Percentiles rank a stretch among this genome's conserved stretches.
Evolutionary conservation across 2,113 vertebrate genomes (phyloP).

Genomic region (Lonchura striata): DNA sequence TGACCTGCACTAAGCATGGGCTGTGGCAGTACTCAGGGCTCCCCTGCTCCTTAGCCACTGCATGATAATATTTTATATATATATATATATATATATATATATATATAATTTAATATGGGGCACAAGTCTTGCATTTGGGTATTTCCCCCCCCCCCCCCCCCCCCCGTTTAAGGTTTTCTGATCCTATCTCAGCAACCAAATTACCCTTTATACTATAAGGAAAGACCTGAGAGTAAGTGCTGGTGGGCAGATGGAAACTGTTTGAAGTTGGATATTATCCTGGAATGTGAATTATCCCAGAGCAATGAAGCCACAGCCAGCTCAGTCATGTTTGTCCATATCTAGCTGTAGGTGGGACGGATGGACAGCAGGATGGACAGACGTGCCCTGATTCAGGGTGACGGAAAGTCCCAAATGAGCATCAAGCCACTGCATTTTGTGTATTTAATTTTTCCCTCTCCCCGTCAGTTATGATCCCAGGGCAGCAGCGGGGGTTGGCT

Average conservation of each 20-base stretch:
- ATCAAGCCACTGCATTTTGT: not conserved
- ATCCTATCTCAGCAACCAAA: not conserved
- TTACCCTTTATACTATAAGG: not conserved
- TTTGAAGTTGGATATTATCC: not conserved
- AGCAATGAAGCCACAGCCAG: not conserved
- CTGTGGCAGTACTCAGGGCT: not conserved
- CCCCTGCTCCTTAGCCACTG: not conserved
- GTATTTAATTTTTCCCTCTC: not conserved
- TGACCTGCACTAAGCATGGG: not conserved
- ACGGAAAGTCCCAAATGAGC: not conserved
- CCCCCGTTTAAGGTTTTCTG: fast-evolving
- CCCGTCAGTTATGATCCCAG: not conserved
- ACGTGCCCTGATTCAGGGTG: fast-evolving
- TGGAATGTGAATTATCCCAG: not conserved
- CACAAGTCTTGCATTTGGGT: not conserved
- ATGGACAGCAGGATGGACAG: not conserved
- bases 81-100: no score
- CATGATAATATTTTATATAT: no score
- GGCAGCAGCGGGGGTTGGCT: fast-evolving
- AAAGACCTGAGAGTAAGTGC: fast-evolving
- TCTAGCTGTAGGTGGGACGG: not conserved
- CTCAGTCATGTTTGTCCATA: not conserved
- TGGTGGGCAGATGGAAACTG: not conserved
- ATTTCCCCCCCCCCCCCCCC: fast-evolving
- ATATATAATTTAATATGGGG: not conserved